Evolutionary conservation across 2,113 vertebrate genomes (phyloP).

Genomic region (Rostratula benghalensis): DNA sequence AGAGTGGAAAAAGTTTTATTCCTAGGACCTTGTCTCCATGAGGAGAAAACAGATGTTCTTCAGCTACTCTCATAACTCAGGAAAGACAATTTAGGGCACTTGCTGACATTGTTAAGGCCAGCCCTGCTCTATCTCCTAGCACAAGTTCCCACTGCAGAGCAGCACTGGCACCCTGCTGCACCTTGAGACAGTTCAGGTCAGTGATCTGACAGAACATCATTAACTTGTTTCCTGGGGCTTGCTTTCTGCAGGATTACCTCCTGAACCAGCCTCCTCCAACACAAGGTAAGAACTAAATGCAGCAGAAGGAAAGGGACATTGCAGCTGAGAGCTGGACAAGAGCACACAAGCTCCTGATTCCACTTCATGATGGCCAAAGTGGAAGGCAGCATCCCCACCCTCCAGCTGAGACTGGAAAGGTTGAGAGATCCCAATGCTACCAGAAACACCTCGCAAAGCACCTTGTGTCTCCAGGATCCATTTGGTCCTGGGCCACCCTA

Average conservation of each 20-base stretch:
- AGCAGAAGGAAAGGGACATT: neutral
- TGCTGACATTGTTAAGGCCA: neutral
- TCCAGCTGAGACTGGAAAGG: neutral
- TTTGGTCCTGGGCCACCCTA: neutral
- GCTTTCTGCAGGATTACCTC: neutral
- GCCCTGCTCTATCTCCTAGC: neutral
- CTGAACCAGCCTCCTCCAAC: neutral
- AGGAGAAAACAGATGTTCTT: neutral
- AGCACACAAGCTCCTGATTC: neutral
- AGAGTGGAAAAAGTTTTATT: neutral
- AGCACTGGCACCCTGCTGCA: neutral
- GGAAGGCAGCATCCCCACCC: neutral
- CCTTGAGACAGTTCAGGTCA: neutral
- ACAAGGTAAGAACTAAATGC: neutral
- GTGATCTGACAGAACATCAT: neutral
- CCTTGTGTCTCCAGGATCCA: neutral
- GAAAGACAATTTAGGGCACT: neutral
- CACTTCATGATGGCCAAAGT: neutral
- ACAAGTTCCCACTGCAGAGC: neutral
- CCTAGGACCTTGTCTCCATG: neutral
- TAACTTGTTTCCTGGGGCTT: neutral
- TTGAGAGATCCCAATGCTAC: neutral
- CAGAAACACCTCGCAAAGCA: neutral
- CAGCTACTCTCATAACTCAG: neutral
- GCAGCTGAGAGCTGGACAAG: neutral